Evolutionary conservation across 2,113 vertebrate species (phyloP), one percentile per base, ranked within the genome.

Genomic region (Nycticorax nycticorax): DNA sequence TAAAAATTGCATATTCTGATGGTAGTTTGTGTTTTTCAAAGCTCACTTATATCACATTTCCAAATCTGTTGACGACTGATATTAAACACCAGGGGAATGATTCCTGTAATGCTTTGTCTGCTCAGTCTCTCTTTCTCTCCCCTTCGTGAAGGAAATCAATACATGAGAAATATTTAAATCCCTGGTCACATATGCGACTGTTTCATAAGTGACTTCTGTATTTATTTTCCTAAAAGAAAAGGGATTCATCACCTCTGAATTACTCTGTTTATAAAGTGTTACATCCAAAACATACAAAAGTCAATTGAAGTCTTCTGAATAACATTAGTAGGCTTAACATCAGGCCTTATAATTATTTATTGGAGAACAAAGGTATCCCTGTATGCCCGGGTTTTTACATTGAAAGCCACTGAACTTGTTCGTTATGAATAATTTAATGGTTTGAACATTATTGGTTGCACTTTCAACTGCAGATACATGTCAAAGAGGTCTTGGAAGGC

Each of bases 161-260:
- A 75, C 12, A 68, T 21, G 7, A 89, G 57, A 35, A 78, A 48
- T 45, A 85, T 78, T 91, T 37, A 63, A 92, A 56, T 76, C 69
- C 45, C 80, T 66, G 43, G 69, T 68, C 57, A 92, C 60, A 72
- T 45, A 81, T 18, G 6, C 72, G 57, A 68, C 64, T 67, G 60
- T 71, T 92, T 92, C 74, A 45, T 50, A 92, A 76, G 30, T 60
- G 53, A 75, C 32, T 91, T 91, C 82, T 84, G 47, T 53, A 71
- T 83, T 86, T 96, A 89, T 92, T 90, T 95, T 84, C 37, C 59
- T 83, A 47, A 86, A 71, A 88, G 37, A 89, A 95, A 93, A 73
- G 14, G 21, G 28, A 88, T 89, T 91, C 14, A 79, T 82, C 53
- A 88, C 7, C 3, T 89, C 66, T 73, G 85, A 90, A 92, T 91